These are phyloP conservation scores for Erebia aethiops DNA, from an alignment of 2,888 invertebrate species.

Conservation along the genomic window DNA sequence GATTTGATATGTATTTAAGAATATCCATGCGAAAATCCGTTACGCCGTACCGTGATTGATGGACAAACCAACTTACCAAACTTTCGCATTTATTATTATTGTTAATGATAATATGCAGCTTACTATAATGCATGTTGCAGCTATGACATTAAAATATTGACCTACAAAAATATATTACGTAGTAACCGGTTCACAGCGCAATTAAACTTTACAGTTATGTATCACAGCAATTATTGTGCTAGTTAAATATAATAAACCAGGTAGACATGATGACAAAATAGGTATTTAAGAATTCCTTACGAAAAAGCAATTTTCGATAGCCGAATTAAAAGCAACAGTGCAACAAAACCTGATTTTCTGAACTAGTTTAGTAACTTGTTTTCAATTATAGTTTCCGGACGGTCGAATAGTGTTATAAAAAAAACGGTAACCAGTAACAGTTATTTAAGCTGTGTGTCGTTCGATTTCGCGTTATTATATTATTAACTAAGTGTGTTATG, in stretches of 20 bases:
- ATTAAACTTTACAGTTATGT: slow-evolving; percentile 2
- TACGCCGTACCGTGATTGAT: too few relatives aligned
- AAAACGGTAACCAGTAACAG: slow-evolving; percentile 8
- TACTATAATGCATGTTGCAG: neutral
- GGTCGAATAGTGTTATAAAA: slow-evolving; percentile 22
- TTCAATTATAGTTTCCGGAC: slow-evolving; percentile 23
- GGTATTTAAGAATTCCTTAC: slow-evolving; percentile 6
- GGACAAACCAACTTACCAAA: too few relatives aligned
- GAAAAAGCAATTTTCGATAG: slow-evolving; percentile 14
- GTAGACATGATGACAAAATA: neutral
- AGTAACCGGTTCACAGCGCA: neutral
- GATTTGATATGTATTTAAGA: too few relatives aligned
- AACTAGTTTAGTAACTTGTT: slow-evolving; percentile 23
- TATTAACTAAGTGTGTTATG: too few relatives aligned
- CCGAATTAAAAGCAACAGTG: slow-evolving; percentile 16
- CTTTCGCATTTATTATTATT: too few relatives aligned
- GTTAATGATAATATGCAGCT: too few relatives aligned
- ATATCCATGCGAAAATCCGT: too few relatives aligned
- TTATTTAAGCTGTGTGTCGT: slow-evolving; percentile 3
- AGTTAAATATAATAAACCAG: slow-evolving; percentile 5
- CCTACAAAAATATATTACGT: neutral
- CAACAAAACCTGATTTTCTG: slow-evolving; percentile 20
- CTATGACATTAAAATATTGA: neutral
- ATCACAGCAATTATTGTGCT: neutral
- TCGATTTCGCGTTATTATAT: slow-evolving; percentile 15